Base-by-base conservation (phyloP, 2,797 vertebrate genomes). In the Fistularia commersonii region DNA sequence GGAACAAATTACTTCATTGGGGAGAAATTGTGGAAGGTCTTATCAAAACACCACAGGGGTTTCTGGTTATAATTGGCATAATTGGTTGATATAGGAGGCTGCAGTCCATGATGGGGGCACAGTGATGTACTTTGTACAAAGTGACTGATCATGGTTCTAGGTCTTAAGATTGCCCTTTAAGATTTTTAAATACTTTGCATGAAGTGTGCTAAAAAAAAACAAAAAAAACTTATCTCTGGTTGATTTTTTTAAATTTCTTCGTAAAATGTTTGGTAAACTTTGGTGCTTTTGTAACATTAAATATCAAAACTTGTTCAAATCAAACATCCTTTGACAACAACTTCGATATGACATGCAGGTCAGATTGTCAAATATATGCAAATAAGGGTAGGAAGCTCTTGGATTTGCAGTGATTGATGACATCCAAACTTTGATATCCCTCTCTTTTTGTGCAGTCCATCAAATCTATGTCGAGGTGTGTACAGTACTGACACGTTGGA, bases 1-100 rank as follows among this genome's bases (percentile, higher is more conserved):
- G 81, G 69, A 88, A 88, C 86, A 73, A 87, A 88, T 88, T 75
- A 79, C 69, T 81, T 84, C 71, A 88, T 83, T 83, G 85, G 82
- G 23, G 68, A 75, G 78, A 80, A 85, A 82, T 84, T 79, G 78
- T 80, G 73, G 73, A 85, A 80, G 74, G 81, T 79, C 79, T 89
- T 88, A 89, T 89, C 84, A 76, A 88, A 87, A 84, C 81, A 80
- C 83, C 77, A 74, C 81, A 82, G 82, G 84, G 87, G 70, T 51
- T 82, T 85, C 72, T 75, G 74, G 60, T 72, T 81, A 62, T 88
- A 86, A 89, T 87, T 86, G 82, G 76, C 53, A 61, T 89, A 87
- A 88, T 82, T 82, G 80, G 72, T 75, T 80, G 79, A 86, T 63
- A 46, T 77, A 77, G 66, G 62, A 70, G 64, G 56, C 74, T 69